Evolutionary conservation across 1,140 invertebrate species (phyloP), one percentile per base, ranked within the genome.

Genomic region (Heliothis subflexa): DNA sequence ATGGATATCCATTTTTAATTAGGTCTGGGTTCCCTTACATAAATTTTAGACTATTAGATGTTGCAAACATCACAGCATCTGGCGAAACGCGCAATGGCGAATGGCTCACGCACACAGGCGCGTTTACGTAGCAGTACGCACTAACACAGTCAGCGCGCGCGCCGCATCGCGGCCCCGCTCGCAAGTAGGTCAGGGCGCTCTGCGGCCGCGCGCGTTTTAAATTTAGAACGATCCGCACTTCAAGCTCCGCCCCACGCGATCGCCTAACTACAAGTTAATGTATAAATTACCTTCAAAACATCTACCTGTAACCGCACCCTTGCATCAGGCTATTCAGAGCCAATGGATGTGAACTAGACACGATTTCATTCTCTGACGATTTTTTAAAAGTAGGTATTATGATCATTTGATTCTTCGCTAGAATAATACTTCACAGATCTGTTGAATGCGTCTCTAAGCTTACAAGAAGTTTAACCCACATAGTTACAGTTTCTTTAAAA

Each of bases 161-260:
- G 92, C 89, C 92, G 92, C 91, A 93, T 94, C 92, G 90, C 89
- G 92, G 91, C 92, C 92, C 92, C 91, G 92, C 92, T 89, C 84
- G 91, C 91, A 94, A 93, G 86, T 94, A 91, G 91, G 93, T 93
- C 91, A 94, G 91, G 93, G 93, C 91, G 93, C 89, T 93, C 86
- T 92, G 92, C 90, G 91, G 91, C 91, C 90, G 92, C 89, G 90
- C 91, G 91, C 88, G 91, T 90, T 94, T 93, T 94, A 93, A 93
- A 93, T 93, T 92, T 94, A 94, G 93, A 94, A 92, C 91, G 89
- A 94, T 93, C 89, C 86, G 91, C 91, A 89, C 90, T 91, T 90
- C 86, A 90, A 90, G 86, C 91, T 90, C 89, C 90, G 89, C 89
- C 91, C 92, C 84, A 86, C 86, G 86, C 86, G 87, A 92, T 91